Base-by-base conservation (phyloP, 2,888 invertebrate species). In the Hymenopus coronatus region DNA sequence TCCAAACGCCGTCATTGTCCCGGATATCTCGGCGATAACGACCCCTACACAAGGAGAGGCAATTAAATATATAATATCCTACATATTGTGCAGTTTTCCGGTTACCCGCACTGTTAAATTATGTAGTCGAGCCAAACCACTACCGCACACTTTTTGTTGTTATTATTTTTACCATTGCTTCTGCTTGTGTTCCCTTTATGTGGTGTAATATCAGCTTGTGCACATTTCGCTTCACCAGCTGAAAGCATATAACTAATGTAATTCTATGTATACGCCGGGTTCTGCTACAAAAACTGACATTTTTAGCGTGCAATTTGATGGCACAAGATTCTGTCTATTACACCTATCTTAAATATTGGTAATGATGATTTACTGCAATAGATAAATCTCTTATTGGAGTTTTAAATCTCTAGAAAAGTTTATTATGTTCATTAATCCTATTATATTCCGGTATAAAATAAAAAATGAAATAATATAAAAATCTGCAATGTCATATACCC, bases 1-100 rank as follows among this genome's bases (percentile, higher is more conserved):
- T 89, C 70, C 85, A 85, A 88, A 89, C 83, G 82, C 84, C 28
- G 88, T 88, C 54, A 88, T 88, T 89, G 89, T 89, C 88, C 89
- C 85, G 83, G 86, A 89, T 87, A 87, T 82, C 87, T 27, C 54
- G 20, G 54, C 54, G 54, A 70, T 70, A 70, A 70, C 54, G 54
- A 70, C 54, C 54, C 54, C 54, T 70, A 20, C 54, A 70, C 27
- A 46, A 33, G 15, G 28, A 15, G 84, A 30, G 28, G 82, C 87
- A 87, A 87, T 87, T 87, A 87, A 87, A 87, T 87, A 87, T 87
- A 87, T 81, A 87, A 81, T 33, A 87, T 14, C 87, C 82, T 25
- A 70, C 54, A 70, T 70, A 70, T 70, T 70, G 54, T 70, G 33
- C 82, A 33, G 81, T 27, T 40, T n/a, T 54, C 28, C 28, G 85